Percentiles rank a stretch among this genome's conserved stretches.
These are phyloP conservation scores for Gephyroberyx darwinii DNA, from an alignment of 2,797 vertebrate species.

Conservation along the genomic window DNA sequence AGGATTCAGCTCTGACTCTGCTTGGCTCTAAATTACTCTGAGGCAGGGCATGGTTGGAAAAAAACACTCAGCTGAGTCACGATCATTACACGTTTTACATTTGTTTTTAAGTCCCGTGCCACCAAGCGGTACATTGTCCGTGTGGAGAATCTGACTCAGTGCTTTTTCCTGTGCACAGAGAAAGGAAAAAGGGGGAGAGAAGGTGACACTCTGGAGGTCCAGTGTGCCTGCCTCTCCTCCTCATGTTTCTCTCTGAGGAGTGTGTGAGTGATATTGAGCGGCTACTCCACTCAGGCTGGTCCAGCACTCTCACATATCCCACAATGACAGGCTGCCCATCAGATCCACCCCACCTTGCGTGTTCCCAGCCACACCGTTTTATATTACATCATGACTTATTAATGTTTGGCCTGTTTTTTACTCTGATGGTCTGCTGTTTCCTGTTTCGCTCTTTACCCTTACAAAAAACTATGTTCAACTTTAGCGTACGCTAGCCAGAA, in stretches of 20 bases:
- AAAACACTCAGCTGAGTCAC: conserved; percentile 39
- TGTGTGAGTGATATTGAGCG: conserved; percentile 19
- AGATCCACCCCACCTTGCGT: conserved; percentile 19
- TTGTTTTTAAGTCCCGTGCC: conserved; percentile 38
- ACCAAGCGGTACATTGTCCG: conserved; percentile 35
- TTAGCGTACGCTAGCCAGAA: conserved; percentile 13
- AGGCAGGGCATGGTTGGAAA: conserved; percentile 2
- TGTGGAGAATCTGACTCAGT: conserved; percentile 64
- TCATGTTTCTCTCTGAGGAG: conserved; percentile 31
- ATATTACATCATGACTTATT: conserved; percentile 63
- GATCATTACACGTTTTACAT: conserved; percentile 22
- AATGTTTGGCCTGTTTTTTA: conserved; percentile 29
- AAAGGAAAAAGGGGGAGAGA: conserved; percentile 35
- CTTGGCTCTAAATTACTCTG: too few relatives aligned
- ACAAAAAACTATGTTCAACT: conserved; percentile 2
- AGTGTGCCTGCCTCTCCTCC: neutral
- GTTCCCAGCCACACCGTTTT: conserved; percentile 17
- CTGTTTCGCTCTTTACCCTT: conserved; percentile 20
- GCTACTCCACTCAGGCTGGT: neutral
- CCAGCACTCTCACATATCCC: conserved; percentile 22
- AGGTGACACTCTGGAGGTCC: neutral
- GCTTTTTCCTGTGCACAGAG: conserved; percentile 54
- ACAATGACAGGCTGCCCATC: conserved; percentile 42
- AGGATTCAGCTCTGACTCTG: too few relatives aligned
- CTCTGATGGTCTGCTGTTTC: conserved; percentile 25